These are phyloP conservation scores for Epizoanthus stellaris DNA, from an alignment of 92 coral and sea anemone species.

Conservation along the genomic window DNA sequence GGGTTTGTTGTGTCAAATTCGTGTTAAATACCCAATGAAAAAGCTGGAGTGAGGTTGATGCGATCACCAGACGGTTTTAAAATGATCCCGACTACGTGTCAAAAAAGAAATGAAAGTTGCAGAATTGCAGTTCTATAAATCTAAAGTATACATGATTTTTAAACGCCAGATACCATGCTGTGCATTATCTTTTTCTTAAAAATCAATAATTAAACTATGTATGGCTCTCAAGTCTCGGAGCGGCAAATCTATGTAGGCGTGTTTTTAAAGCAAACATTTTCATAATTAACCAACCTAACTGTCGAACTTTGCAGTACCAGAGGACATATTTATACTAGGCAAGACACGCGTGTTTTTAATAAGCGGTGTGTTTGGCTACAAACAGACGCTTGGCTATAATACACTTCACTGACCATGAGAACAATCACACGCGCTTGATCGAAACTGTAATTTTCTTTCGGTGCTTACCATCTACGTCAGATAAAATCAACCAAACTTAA, in stretches of 20 bases:
- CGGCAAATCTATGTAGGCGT: neutral
- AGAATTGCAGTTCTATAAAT: neutral
- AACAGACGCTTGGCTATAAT: neutral
- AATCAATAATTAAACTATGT: neutral
- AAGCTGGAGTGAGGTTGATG: no score
- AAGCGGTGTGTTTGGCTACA: neutral
- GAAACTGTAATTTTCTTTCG: neutral
- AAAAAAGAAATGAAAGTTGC: neutral
- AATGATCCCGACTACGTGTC: neutral
- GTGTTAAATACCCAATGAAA: neutral
- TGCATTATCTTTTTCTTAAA: neutral
- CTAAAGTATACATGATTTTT: neutral
- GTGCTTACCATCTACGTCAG: neutral
- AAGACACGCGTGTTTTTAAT: no score
- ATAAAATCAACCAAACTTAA: neutral
- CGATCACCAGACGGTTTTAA: neutral
- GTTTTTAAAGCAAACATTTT: neutral
- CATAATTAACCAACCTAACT: no score
- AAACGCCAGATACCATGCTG: neutral
- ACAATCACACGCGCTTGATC: neutral
- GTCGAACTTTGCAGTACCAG: neutral
- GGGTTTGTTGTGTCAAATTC: conserved; percentile 2
- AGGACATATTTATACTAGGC: neutral
- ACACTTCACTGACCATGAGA: conserved; percentile 15
- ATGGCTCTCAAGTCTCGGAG: neutral